Percentiles rank a stretch among this genome's conserved stretches.
Evolutionary conservation across 2,113 vertebrate genomes (phyloP).

Genomic region (Cottus gobio): DNA sequence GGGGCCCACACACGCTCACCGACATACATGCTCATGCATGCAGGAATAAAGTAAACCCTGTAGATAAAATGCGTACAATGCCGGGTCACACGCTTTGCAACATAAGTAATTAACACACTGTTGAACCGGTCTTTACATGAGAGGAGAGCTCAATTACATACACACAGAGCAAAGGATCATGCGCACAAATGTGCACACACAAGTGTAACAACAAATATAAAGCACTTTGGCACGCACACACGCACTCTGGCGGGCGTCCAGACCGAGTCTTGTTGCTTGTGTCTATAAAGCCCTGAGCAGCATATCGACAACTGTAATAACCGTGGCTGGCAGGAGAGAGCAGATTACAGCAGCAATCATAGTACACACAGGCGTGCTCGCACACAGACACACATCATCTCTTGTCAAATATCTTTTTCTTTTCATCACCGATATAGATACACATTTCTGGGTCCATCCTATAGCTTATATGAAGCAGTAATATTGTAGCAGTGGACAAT

Average conservation of each 20-base stretch:
- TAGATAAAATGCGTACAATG: constrained; percentile 24
- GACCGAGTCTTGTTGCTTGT: constrained; percentile 64
- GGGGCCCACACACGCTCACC: neutral
- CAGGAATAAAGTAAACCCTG: constrained; percentile 15
- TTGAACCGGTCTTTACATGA: constrained; percentile 64
- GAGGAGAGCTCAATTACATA: constrained; percentile 64
- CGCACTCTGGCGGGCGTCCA: constrained; percentile 65
- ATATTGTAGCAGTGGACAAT: constrained; percentile 12
- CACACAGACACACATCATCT: constrained; percentile 20
- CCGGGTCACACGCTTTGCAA: constrained; percentile 56
- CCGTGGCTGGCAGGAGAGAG: constrained; percentile 74
- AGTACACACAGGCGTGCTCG: constrained; percentile 14
- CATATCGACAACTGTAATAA: constrained; percentile 80
- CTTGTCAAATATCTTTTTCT: constrained; percentile 23
- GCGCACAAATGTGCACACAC: constrained; percentile 42
- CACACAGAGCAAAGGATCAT: constrained; percentile 54
- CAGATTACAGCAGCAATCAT: constrained; percentile 74
- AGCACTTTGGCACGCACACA: constrained; percentile 37
- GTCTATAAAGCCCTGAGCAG: constrained; percentile 76
- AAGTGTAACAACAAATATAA: constrained; percentile 50
- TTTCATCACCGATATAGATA: constrained; percentile 33
- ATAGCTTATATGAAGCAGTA: constrained; percentile 6
- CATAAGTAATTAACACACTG: constrained; percentile 69
- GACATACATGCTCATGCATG: constrained; percentile 3
- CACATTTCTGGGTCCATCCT: constrained; percentile 20